Conservation (phyloP, 2,797 vertebrate species). For the Tarsius wallacei region DNA sequence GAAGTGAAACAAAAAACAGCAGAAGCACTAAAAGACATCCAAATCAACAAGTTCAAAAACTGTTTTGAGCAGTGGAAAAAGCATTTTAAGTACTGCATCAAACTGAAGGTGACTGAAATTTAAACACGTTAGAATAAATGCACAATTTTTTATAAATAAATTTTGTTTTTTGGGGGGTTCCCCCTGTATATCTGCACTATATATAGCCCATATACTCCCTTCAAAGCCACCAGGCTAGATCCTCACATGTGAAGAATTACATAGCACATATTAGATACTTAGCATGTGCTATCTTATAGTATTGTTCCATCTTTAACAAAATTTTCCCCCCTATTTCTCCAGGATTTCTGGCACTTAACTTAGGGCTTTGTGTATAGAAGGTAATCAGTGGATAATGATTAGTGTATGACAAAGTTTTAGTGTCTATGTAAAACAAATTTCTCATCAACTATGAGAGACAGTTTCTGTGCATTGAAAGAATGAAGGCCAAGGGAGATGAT, state of each 20-base stretch:
- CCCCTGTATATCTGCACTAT: background rate
- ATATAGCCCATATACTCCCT: background rate
- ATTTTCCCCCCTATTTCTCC: background rate
- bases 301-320: background rate
- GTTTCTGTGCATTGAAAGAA: background rate
- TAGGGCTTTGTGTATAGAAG: background rate
- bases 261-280: background rate
- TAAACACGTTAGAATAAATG: too few relatives aligned
- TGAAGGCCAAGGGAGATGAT: background rate
- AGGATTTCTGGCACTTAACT: background rate
- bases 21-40: too few relatives aligned
- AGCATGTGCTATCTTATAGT: background rate
- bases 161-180: too few relatives aligned
- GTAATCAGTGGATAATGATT: background rate
- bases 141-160: too few relatives aligned
- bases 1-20: too few relatives aligned
- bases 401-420: background rate
- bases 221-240: background rate
- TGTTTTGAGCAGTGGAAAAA: too few relatives aligned
- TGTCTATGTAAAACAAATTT: background rate
- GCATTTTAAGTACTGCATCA: too few relatives aligned
- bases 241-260: slow-evolving; percentile 17
- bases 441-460: background rate
- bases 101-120: too few relatives aligned
- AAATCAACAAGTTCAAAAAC: too few relatives aligned